A percentile compares a stretch with the other conserved stretches of the same genome.
These are phyloP conservation scores for Dione vanillae DNA, from an alignment of 2,888 invertebrate genomes.

Conservation along the genomic window DNA sequence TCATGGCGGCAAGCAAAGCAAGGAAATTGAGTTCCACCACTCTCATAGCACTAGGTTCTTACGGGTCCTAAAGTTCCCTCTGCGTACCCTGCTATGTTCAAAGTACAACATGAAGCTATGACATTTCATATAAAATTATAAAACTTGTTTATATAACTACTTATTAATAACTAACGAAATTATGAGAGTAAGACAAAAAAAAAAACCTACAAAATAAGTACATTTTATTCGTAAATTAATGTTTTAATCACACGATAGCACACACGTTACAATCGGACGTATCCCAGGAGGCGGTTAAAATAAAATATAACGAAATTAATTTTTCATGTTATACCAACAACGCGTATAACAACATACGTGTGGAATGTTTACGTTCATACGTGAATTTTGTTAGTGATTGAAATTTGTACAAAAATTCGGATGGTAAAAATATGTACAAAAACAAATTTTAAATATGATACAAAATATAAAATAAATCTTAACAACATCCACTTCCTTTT, in stretches of 20 bases:
- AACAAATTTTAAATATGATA: background rate
- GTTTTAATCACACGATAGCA: slow-evolving; percentile 19
- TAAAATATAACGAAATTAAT: slow-evolving; percentile 27
- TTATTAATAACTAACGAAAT: too few relatives aligned
- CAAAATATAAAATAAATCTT: background rate
- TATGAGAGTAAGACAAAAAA: too few relatives aligned
- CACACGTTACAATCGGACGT: slow-evolving; percentile 15
- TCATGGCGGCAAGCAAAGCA: too few relatives aligned
- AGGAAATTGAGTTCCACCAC: too few relatives aligned
- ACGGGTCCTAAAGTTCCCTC: too few relatives aligned
- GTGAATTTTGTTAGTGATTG: slow-evolving; percentile 14
- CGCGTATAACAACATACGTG: slow-evolving; percentile 23
- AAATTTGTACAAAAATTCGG: slow-evolving; percentile 6
- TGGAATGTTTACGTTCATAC: background rate
- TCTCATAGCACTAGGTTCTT: too few relatives aligned
- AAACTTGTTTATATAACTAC: too few relatives aligned
- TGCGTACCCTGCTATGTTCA: too few relatives aligned
- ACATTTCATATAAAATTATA: too few relatives aligned
- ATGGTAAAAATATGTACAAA: background rate
- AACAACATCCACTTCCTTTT: background rate
- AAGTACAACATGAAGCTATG: too few relatives aligned
- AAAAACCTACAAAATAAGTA: too few relatives aligned
- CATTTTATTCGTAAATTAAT: slow-evolving; percentile 9
- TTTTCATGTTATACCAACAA: slow-evolving; percentile 32
- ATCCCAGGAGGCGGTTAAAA: slow-evolving; percentile 24